Conservation (phyloP, 2,113 vertebrate genomes). For the Galbula dea region DNA sequence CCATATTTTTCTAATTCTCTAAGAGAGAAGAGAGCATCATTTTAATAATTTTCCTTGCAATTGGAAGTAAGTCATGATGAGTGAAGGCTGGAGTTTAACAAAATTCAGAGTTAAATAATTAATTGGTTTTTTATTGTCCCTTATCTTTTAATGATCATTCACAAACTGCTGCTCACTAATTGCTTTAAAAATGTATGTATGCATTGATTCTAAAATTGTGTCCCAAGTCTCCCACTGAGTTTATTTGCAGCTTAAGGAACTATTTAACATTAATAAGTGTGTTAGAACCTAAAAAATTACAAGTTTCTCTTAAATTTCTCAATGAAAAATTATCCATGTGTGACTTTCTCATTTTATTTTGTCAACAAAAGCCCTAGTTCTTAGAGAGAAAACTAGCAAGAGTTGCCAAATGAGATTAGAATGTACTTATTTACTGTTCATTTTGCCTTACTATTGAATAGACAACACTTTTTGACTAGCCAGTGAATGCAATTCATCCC, state of each 20-base stretch:
- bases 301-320: background rate
- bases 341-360: background rate
- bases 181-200: background rate
- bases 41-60: background rate
- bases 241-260: background rate
- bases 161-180: background rate
- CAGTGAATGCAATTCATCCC: background rate
- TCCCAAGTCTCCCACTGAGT: background rate
- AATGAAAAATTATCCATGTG: background rate
- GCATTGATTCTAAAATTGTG: background rate
- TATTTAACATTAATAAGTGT: background rate
- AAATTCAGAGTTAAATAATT: background rate
- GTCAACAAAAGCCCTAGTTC: rapidly evolving
- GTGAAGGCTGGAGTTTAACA: background rate
- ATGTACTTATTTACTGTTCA: background rate
- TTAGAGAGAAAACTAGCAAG: background rate
- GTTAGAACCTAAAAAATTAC: background rate
- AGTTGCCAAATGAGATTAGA: background rate
- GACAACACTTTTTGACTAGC: background rate
- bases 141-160: background rate
- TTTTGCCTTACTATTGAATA: background rate
- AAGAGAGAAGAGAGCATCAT: background rate
- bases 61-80: background rate
- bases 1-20: background rate
- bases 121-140: background rate